Base-by-base conservation (phyloP, 2,113 vertebrate genomes). In the Pelodiscus sinensis region DNA sequence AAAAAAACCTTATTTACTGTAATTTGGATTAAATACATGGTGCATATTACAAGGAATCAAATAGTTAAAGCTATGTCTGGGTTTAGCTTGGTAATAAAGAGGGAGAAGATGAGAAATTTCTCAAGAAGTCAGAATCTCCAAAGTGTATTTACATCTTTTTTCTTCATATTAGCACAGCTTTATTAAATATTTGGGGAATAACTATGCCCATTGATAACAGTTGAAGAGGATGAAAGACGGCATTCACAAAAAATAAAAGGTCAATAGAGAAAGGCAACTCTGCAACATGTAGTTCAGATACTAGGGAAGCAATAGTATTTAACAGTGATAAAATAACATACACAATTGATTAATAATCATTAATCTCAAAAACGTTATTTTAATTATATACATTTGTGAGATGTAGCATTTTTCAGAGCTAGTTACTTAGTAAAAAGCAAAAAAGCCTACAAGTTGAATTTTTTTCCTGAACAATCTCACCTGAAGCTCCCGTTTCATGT, bases 401-500 rank as follows among this genome's bases (percentile, higher is more conserved):
- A 14, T 44, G 9, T 27, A 82, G 27, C 6, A 12, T 52, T 68
- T 11, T 83, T 90, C 71, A 90, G 81, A 85, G 16, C n/a, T 4
- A 44, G 5, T 9, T 14, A 38, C 7, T 79, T 15, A 89, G 4
- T 58, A 38, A 55, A 65, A 55, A 65, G 8, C 3, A 80, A 35
- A 81, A 79, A 51, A 79, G 75, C 81, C 6, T 57, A 44, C 1
- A 83, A 51, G 88, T 29, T 5, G 77, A 81, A 57, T 86, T 9
- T 18, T 29, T 55, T 86, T 86, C 44, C 22, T 65, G 81, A 44
- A 56, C 1, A 54, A 35, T 87, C 88, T 97, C 97, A 99, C 99
- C 99, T 97, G 98, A 96, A 86, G 97, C 91, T 52, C 95, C 95
- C 6, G 95, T 87, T 93, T 99, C 99, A 8, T 98, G 98, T 60